Percentiles rank a stretch among this genome's conserved stretches.
phyloP scores from a whole-genome alignment of 2,113 vertebrate genomes.

The Scolopax mira region DNA sequence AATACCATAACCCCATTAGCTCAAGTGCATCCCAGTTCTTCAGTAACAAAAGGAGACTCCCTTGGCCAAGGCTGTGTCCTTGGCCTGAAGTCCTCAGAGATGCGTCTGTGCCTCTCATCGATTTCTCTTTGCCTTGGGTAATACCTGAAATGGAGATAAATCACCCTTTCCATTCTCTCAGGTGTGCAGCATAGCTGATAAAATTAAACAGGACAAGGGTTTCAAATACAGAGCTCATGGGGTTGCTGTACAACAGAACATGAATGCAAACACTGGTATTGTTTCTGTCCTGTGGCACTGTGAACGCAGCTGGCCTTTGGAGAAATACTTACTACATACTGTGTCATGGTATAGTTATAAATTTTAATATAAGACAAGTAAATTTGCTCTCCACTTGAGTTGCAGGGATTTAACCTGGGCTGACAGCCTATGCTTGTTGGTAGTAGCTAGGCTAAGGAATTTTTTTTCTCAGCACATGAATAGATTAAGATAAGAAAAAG shows the following conservation, averaged over 20 bases:
- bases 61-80: neutral
- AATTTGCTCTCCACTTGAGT: neutral
- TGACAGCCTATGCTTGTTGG: neutral
- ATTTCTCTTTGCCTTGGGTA: neutral
- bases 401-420: neutral
- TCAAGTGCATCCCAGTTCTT: neutral
- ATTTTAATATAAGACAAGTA: neutral
- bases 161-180: neutral
- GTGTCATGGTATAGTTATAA: neutral
- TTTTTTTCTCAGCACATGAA: neutral
- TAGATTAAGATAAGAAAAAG: neutral
- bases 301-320: neutral
- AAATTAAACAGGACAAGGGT: neutral
- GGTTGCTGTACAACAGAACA: neutral
- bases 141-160: conserved; percentile 15
- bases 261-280: neutral
- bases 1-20: neutral
- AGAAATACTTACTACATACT: neutral
- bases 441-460: neutral
- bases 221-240: neutral
- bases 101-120: neutral
- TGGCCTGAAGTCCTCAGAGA: neutral
- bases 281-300: neutral
- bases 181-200: neutral
- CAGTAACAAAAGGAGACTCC: neutral